Base-by-base conservation (phyloP, 2,113 vertebrate genomes). In the Lathamus discolor region DNA sequence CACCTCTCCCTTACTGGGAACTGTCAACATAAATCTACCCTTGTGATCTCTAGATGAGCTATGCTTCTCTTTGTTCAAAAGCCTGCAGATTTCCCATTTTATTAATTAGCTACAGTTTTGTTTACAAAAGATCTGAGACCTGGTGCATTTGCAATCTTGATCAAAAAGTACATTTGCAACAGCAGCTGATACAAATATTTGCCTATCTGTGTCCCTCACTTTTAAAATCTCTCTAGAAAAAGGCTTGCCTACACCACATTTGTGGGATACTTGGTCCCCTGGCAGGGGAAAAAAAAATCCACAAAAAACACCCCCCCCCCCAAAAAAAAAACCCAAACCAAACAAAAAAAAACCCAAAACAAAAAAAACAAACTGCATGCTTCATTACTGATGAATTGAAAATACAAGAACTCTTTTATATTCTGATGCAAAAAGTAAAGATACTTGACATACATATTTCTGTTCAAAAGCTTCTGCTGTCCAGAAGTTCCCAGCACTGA, bases 271-370 rank as follows among this genome's bases (percentile, higher is more conserved):
- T 63, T 51, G 22, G 14, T 78, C 15, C 25, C 8, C 6, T 13
- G 11, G 29, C 1, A 1, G 54, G 17, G 17, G 6, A 10, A 29
- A 11, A 18, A 52, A 28, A 4, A 28, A 28, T 1, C 51, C 44
- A 54, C 10, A 17, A 48, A 49, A 49, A 49, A 48, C 39, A 48
- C 44, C 22, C 44, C 10, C 18, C 19, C 48, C 48, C 46, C 46
- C 20, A 22, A 22, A 48, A 22, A 25, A 23, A 23, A 23, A 46
- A 20, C 4, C 9, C 10, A 48, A 48, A 51, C 4, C 6, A 49
- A 4, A 49, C 3, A 29, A 43, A 25, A 19, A 20, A 27, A 22
- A 17, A 4, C 37, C 37, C 16, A n/a, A n/a, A n/a, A 28, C 5
- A 37, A 76, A 39, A 4, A 7, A 15, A 67, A 6, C 35, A 22